Base-by-base conservation (phyloP, 1,140 invertebrate species). In the Drosophila sucinea region DNA sequence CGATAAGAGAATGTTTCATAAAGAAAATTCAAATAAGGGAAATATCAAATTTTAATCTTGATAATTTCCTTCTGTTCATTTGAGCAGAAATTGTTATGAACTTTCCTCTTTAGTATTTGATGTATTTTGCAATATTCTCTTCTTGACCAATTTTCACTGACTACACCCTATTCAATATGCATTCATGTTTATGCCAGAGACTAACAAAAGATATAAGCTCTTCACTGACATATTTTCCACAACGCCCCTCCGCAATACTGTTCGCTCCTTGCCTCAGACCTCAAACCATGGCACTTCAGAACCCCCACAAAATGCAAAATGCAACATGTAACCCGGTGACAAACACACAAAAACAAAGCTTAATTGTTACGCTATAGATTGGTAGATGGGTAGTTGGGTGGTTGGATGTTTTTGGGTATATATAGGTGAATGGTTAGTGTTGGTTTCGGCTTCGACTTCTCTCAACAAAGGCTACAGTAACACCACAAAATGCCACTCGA, bases 401-500 rank as follows among this genome's bases (percentile, higher is more conserved):
- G 35, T 25, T 4, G 44, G 7, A 23, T 38, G 55, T 25, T 7
- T 23, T 10, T 38, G 6, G 5, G 47, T 38, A 17, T 56, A 38
- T 25, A 57, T 47, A 23, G 33, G 55, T 58, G 11, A 58, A 40
- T 60, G 35, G 51, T 51, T 4, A 33, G 29, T 65, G 51, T 73
- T 62, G 40, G 56, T 47, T 47, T 17, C 30, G 8, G 23, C 11
- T 54, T 29, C 29, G 56, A 30, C 17, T 47, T 11, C 25, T 51
- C 44, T 51, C 44, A 44, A 61, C 40, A 61, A 61, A 44, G 35
- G 17, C 29, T 10, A 35, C 27, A 57, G 11, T 54, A 32, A 27
- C 54, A 38, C 64, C 56, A 41, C 70, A 58, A 44, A 66, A 54
- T 73, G 70, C 60, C 70, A 55, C 38, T 47, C 40, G 70, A 56